Conservation (phyloP, 2,888 invertebrate genomes). For the Danaus chrysippus region DNA sequence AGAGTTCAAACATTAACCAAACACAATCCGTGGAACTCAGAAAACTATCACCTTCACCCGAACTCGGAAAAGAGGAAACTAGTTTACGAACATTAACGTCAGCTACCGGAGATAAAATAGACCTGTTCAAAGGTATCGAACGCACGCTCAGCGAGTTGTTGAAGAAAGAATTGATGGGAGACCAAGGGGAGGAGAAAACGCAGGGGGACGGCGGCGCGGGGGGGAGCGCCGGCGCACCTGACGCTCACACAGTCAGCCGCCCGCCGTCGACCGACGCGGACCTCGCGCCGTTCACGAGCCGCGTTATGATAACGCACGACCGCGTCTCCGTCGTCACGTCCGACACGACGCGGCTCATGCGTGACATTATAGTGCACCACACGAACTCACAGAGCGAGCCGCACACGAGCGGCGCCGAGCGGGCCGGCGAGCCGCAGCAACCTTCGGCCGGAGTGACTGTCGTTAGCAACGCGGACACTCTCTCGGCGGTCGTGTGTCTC, state of each 20-base stretch:
- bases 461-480: constrained; percentile 84
- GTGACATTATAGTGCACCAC: constrained; percentile 82
- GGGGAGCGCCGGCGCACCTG: constrained; percentile 75
- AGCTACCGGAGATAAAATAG: constrained; percentile 59
- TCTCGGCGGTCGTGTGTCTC: constrained; percentile 85
- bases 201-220: constrained; percentile 67
- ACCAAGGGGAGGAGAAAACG: constrained; percentile 72
- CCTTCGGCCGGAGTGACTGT: constrained; percentile 82
- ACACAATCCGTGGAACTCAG: constrained; percentile 43
- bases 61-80: constrained; percentile 44
- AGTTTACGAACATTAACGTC: constrained; percentile 43
- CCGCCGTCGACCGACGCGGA: constrained; percentile 77
- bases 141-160: constrained; percentile 77
- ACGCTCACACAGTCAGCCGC: constrained; percentile 72
- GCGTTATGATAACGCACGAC: constrained; percentile 94
- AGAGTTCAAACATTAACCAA: constrained; percentile 43
- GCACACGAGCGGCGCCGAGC: constrained; percentile 48
- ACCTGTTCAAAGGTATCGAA: constrained; percentile 75
- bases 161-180: constrained; percentile 76
- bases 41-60: constrained; percentile 61
- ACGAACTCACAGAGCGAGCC: constrained; percentile 80
- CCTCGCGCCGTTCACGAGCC: constrained; percentile 89
- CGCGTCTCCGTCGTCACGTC: constrained; percentile 86
- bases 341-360: constrained; percentile 86
- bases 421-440: constrained; percentile 65